Evolutionary conservation across 2,797 vertebrate species (phyloP).

Genomic region (Anabas testudineus): DNA sequence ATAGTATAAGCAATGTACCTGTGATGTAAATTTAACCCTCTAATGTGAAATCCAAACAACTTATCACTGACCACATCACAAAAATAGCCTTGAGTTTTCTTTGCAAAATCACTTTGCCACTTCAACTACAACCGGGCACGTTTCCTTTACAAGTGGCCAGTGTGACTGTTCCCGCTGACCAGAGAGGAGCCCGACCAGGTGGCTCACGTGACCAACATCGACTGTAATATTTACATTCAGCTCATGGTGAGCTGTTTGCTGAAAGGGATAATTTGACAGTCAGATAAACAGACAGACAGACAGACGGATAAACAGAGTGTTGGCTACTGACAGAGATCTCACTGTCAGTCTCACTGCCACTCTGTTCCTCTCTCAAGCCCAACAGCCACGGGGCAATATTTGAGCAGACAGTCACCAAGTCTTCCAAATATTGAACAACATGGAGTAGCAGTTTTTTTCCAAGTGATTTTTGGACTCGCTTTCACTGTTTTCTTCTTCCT

Average conservation of each 20-base stretch:
- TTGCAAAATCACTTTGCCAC: slow-evolving; percentile 38
- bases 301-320: slow-evolving; percentile 89
- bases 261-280: slow-evolving; percentile 90
- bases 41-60: slow-evolving; percentile 33
- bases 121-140: slow-evolving; percentile 43
- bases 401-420: slow-evolving; percentile 88
- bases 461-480: slow-evolving; percentile 75
- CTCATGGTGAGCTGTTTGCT: slow-evolving; percentile 83
- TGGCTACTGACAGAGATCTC: slow-evolving; percentile 86
- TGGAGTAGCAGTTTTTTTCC: slow-evolving; percentile 79
- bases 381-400: slow-evolving; percentile 87
- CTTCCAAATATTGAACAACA: slow-evolving; percentile 89
- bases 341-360: slow-evolving; percentile 88
- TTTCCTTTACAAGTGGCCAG: slow-evolving; percentile 58
- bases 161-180: slow-evolving; percentile 63
- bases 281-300: slow-evolving; percentile 89
- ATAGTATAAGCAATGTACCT: background rate
- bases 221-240: slow-evolving; percentile 83
- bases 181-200: slow-evolving; percentile 49
- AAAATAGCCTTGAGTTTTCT: slow-evolving; percentile 45
- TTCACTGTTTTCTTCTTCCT: slow-evolving; percentile 66
- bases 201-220: slow-evolving; percentile 73
- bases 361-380: slow-evolving; percentile 84
- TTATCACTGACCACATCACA: slow-evolving; percentile 18
- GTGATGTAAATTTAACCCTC: background rate